A percentile compares a stretch with the other conserved stretches of the same genome.
Evolutionary conservation across 1,140 invertebrate species (phyloP).

Genomic region (Pissodes strobi): DNA sequence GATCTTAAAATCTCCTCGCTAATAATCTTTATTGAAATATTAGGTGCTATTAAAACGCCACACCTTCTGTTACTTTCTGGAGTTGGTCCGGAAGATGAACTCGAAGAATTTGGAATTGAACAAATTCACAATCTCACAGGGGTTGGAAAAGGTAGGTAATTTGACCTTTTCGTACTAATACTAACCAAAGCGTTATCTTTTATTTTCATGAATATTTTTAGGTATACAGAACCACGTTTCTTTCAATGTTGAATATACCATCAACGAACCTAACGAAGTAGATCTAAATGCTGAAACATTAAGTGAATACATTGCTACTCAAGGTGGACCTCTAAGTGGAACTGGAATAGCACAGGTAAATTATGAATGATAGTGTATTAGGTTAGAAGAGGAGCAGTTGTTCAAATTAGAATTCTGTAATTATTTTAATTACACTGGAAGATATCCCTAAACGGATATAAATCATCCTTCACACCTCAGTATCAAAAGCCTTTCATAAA

Average conservation of each 20-base stretch:
- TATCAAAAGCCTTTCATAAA: not conserved
- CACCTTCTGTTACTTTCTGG: too few species aligned
- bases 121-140: too few species aligned
- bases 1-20: too few species aligned
- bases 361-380: not conserved
- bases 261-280: constrained; percentile 59
- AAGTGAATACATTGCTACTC: too few species aligned
- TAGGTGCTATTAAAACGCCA: too few species aligned
- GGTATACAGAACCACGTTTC: constrained; percentile 70
- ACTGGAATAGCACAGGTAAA: constrained; percentile 48
- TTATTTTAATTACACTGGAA: too few species aligned
- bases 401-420: too few species aligned
- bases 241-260: constrained; percentile 56
- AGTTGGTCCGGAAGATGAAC: not conserved
- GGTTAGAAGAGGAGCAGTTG: not conserved
- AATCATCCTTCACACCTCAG: too few species aligned
- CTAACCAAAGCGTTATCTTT: too few species aligned
- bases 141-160: not conserved
- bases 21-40: not conserved
- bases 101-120: too few species aligned
- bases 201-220: constrained; percentile 48
- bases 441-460: too few species aligned
- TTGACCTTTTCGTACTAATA: not conserved
- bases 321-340: too few species aligned
- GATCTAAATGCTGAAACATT: constrained; percentile 62